These are phyloP conservation scores for Andrena trimmerana DNA, from an alignment of 2,888 invertebrate species.

Conservation along the genomic window DNA sequence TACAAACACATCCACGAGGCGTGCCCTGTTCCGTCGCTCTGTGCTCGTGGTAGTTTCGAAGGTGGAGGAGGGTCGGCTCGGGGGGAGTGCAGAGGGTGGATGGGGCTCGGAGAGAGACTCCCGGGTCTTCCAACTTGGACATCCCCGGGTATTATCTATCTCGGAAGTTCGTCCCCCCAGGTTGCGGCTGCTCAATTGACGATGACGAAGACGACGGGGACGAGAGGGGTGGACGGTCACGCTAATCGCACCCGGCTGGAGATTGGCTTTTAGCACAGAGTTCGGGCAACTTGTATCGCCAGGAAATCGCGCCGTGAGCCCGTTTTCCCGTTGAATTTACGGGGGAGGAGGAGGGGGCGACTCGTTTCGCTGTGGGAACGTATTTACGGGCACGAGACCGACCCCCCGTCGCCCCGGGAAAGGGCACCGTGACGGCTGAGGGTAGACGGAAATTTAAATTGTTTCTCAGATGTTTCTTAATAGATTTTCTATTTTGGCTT, in stretches of 20 bases:
- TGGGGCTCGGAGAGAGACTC: conserved; percentile 34
- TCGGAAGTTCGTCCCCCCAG: conserved; percentile 76
- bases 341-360: conserved; percentile 5
- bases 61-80: conserved; percentile 6
- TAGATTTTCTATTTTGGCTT: background rate
- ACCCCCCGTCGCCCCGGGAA: background rate
- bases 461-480: conserved; percentile 2
- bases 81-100: conserved; percentile 9
- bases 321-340: conserved; percentile 47
- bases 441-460: conserved; percentile 17
- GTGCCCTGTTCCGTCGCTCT: background rate
- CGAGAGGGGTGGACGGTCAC: conserved; percentile 72
- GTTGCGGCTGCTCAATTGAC: conserved; percentile 51
- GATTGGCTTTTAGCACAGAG: conserved; percentile 80
- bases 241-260: conserved; percentile 79
- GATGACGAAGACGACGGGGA: conserved; percentile 63
- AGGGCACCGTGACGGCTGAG: background rate
- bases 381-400: conserved; percentile 31
- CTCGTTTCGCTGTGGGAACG: conserved; percentile 31
- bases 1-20: conserved; percentile 52
- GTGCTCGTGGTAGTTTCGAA: conserved; percentile 43
- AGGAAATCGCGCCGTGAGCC: conserved; percentile 55
- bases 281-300: conserved; percentile 69
- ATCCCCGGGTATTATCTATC: conserved; percentile 78
- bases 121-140: conserved; percentile 73